These are phyloP conservation scores for Herminia tarsipennalis DNA, from an alignment of 2,888 invertebrate species.

Conservation along the genomic window DNA sequence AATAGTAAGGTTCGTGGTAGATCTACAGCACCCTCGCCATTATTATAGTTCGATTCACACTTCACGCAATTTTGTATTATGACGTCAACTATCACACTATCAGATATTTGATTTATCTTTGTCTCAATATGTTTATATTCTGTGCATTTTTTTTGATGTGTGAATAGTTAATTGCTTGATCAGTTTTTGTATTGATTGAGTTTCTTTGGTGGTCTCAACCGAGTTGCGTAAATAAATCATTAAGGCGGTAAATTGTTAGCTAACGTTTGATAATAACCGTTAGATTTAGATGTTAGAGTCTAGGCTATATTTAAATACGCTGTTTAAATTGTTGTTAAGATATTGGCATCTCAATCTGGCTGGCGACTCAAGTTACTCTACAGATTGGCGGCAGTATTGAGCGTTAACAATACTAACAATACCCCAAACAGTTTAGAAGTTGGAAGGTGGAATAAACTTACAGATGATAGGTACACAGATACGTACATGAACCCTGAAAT, in stretches of 20 bases:
- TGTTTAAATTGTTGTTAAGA: background rate
- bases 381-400: too few species aligned
- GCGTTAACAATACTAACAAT: too few species aligned
- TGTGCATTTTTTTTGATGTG: constrained; percentile 18
- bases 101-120: constrained; percentile 31
- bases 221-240: constrained; percentile 17
- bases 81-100: constrained; percentile 14
- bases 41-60: too few species aligned
- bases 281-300: constrained; percentile 5
- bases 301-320: background rate
- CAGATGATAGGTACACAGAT: too few species aligned
- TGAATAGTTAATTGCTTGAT: constrained; percentile 31
- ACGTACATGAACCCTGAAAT: too few species aligned
- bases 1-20: too few species aligned
- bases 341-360: too few species aligned
- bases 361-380: too few species aligned
- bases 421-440: too few species aligned
- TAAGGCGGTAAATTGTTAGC: constrained; percentile 7
- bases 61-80: constrained; percentile 10
- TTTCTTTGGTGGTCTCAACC: constrained; percentile 32
- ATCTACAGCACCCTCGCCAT: too few species aligned
- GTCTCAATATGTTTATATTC: constrained; percentile 20
- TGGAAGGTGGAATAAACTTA: too few species aligned
- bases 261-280: constrained; percentile 8
- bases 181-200: constrained; percentile 23